A percentile compares a stretch with the other conserved stretches of the same genome.
Conservation (phyloP, 1,140 invertebrate genomes). For the Metopolophium dirhodum region DNA sequence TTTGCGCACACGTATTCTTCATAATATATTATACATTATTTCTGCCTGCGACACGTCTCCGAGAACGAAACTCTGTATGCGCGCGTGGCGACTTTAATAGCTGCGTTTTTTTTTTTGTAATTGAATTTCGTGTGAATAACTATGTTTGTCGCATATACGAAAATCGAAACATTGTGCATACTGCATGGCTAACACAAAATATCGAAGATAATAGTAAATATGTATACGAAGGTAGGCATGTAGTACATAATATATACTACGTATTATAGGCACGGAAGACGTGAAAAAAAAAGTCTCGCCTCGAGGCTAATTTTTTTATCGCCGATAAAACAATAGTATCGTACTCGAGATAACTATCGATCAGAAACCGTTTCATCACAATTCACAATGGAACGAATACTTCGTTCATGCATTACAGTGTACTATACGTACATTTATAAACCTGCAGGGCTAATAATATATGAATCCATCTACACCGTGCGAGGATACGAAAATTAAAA, state of each 20-base stretch:
- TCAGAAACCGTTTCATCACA: conserved; percentile 27
- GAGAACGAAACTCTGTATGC: not conserved
- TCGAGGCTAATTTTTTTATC: not conserved
- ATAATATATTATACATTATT: not conserved
- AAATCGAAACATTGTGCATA: not conserved
- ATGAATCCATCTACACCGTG: not conserved
- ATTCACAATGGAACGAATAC: conserved; percentile 10
- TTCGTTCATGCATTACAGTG: not conserved
- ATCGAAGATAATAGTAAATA: not conserved
- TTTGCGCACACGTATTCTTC: not conserved
- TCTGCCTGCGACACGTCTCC: not conserved
- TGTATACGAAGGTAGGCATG: not conserved
- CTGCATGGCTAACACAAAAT: not conserved
- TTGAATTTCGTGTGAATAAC: not conserved
- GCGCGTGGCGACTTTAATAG: not conserved
- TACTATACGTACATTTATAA: not conserved
- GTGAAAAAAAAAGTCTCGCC: not conserved
- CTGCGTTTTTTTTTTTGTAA: not conserved
- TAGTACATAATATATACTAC: not conserved
- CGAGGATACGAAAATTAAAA: not conserved
- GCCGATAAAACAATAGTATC: conserved; percentile 13
- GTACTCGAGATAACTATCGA: not conserved
- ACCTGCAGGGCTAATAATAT: not conserved
- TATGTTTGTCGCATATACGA: not conserved
- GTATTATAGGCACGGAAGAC: not conserved